Percentiles rank a stretch among this genome's conserved stretches.
Conservation (phyloP, 2,797 vertebrate species). For the Acanthurus leucopareius region DNA sequence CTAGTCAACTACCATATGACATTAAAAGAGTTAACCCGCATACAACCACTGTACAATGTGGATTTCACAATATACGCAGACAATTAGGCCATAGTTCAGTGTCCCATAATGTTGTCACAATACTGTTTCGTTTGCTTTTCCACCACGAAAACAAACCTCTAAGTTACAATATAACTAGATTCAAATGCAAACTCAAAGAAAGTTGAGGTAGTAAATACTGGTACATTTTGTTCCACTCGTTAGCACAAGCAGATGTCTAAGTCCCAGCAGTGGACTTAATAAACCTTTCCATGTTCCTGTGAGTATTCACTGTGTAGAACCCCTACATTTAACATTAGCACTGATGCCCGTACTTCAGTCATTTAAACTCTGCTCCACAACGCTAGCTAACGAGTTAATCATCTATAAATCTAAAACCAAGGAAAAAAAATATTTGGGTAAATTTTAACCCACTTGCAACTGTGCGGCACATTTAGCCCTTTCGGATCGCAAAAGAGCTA, state of each 20-base stretch:
- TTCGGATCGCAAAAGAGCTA: neutral
- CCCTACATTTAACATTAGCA: no score
- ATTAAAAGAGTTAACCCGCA: no score
- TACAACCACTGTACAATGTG: neutral
- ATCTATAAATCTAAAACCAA: neutral
- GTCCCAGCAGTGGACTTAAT: no score
- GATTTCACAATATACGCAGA: neutral
- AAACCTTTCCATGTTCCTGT: no score
- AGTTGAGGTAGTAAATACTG: neutral
- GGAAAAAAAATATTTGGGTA: rapidly evolving
- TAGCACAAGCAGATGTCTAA: neutral
- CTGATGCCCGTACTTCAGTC: conserved; percentile 9
- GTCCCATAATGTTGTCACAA: no score
- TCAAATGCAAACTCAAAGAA: neutral
- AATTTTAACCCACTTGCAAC: neutral
- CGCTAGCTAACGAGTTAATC: no score
- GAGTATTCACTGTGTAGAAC: no score
- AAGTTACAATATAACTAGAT: neutral
- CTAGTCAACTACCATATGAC: no score
- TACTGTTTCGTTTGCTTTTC: neutral
- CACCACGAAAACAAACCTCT: neutral
- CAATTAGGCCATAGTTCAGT: neutral
- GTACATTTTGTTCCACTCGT: neutral
- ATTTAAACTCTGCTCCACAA: neutral
- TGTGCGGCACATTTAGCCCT: neutral